These are phyloP conservation scores for Cisticola juncidis DNA, from an alignment of 2,113 vertebrate species.

Conservation along the genomic window DNA sequence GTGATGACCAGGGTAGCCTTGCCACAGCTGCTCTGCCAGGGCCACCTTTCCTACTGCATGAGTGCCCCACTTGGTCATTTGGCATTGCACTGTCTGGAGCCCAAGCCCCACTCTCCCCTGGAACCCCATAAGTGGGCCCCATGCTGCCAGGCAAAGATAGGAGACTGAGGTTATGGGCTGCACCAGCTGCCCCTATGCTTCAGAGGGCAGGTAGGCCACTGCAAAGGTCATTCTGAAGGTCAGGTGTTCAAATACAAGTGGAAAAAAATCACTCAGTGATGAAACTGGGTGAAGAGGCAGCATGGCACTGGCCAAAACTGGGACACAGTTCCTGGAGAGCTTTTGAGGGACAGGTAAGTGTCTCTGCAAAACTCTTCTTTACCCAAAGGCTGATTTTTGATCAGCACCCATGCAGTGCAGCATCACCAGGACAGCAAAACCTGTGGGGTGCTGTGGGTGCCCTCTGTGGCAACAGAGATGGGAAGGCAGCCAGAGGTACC, in stretches of 20 bases:
- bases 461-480: background rate
- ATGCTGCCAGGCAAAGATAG: background rate
- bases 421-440: background rate
- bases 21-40: background rate
- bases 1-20: rapidly evolving
- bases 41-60: background rate
- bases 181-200: background rate
- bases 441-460: background rate
- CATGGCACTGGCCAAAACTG: background rate
- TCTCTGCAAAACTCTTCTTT: background rate
- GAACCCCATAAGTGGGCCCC: rapidly evolving
- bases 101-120: background rate
- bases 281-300: background rate
- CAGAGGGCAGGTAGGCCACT: background rate
- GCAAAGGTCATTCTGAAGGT: background rate
- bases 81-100: background rate
- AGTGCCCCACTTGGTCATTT: background rate
- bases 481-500: background rate
- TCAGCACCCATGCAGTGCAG: background rate
- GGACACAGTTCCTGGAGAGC: background rate
- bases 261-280: background rate
- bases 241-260: background rate
- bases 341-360: background rate
- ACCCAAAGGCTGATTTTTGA: background rate
- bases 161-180: background rate